Evolutionary conservation across 2,113 vertebrate species (phyloP).

Genomic region (Natator depressus): DNA sequence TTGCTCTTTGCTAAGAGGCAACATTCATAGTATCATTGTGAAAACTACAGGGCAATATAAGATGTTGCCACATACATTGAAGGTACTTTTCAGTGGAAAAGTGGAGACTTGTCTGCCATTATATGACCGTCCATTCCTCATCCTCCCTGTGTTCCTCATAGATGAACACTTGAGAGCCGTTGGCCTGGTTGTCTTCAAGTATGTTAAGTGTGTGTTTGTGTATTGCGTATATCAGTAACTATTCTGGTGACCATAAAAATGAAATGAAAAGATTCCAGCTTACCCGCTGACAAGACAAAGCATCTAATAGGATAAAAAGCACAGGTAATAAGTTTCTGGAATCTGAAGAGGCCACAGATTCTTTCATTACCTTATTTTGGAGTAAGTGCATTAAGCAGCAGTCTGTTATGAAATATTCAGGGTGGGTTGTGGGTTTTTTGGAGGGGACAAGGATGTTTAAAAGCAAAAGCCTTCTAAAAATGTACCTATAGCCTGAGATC

Average conservation of each 20-base stretch:
- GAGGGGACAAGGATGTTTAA: background rate
- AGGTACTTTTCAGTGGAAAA: background rate
- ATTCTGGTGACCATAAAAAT: background rate
- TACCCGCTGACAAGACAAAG: background rate
- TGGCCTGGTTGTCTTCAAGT: background rate
- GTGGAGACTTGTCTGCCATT: background rate
- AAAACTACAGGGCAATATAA: background rate
- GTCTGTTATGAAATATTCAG: background rate
- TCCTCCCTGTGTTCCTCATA: constrained; percentile 5
- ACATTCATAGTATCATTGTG: constrained; percentile 7
- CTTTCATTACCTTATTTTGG: background rate
- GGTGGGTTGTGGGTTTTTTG: background rate
- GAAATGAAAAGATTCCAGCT: background rate
- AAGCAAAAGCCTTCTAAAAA: background rate
- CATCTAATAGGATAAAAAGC: background rate
- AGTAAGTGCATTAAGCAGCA: background rate
- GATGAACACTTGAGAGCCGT: constrained; percentile 28
- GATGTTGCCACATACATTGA: background rate
- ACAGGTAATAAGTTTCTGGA: constrained; percentile 3
- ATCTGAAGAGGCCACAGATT: background rate
- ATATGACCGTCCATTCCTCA: constrained; percentile 12
- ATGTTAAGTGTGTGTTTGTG: background rate
- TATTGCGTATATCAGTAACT: background rate
- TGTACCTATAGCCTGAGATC: background rate
- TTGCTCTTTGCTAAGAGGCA: background rate